Base-by-base conservation (phyloP, 2,888 invertebrate species). In the Maniola hyperantus region DNA sequence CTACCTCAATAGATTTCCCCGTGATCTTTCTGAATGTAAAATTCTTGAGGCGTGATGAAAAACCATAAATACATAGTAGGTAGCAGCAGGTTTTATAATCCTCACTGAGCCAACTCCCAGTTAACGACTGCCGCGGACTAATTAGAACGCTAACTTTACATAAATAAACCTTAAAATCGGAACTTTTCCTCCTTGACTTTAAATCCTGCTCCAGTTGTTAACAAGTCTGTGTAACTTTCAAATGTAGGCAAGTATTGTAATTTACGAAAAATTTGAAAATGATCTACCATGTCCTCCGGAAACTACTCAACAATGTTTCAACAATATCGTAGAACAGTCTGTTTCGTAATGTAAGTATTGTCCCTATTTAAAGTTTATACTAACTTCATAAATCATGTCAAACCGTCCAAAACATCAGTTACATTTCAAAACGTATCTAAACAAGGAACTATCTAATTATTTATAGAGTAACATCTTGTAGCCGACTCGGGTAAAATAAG, bases 381-480 rank as follows among this genome's bases (percentile, higher is more conserved):
- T 46, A 8, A 18, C 4, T 26, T 33, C 26, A 59, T 46, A 59
- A 59, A 59, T 59, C 58, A 59, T 11, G 33, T n/a, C 7, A 59
- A 33, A 46, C 46, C 10, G 58, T 44, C 58, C 46, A 44, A 59
- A 59, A 44, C 58, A 59, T 59, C 44, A 20, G 58, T 59, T 59
- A 20, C 26, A 36, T 15, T 55, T 15, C 20, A 42, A 44, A 58
- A 20, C 7, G 5, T 58, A 42, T 42, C 26, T 15, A 8, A 18
- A n/a, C 8, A 10, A 44, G 26, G 1, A 44, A 44, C n/a, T 11
- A n/a, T 10, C 10, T 42, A 44, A 44, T n/a, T 5, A n/a, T n/a
- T n/a, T 5, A n/a, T 13, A 46, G 15, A n/a, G 15, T n/a, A 46
- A 46, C 13, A 46, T 46, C 46, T 46, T 46, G n/a, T 46, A 11